These are phyloP conservation scores for Puntigrus tetrazona DNA, from an alignment of 2,113 vertebrate genomes.

Conservation along the genomic window DNA sequence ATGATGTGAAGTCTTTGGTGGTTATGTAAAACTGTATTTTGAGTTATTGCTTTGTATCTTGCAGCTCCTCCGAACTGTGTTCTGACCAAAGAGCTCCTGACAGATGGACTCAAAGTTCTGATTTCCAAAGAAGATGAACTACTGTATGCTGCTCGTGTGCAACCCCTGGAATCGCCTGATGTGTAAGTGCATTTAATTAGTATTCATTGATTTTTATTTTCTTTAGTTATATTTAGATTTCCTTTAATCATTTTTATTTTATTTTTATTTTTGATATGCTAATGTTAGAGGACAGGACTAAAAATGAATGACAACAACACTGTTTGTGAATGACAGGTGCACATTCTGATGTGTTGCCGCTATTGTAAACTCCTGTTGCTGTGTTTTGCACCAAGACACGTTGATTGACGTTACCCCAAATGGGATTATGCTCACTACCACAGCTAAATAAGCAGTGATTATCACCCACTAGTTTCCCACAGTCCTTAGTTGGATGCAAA, in stretches of 20 bases:
- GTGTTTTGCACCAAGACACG: neutral
- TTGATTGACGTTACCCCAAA: neutral
- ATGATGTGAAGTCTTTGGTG: neutral
- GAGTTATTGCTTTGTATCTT: constrained; percentile 10
- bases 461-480: constrained; percentile 31
- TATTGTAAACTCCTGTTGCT: neutral
- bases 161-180: constrained; percentile 85
- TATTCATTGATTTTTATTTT: too few species aligned
- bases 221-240: too few species aligned
- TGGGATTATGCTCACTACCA: neutral
- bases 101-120: constrained; percentile 89
- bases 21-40: neutral
- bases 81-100: constrained; percentile 86
- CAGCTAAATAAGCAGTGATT: neutral
- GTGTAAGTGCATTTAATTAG: constrained; percentile 77
- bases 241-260: too few species aligned
- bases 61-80: constrained; percentile 78
- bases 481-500: neutral
- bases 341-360: too few species aligned
- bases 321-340: neutral
- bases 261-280: too few species aligned
- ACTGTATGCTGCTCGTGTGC: constrained; percentile 88
- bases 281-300: too few species aligned
- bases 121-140: constrained; percentile 94
- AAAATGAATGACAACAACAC: neutral